phyloP scores from a whole-genome alignment of 1,140 invertebrate genomes.

The Brachionus calyciflorus region DNA sequence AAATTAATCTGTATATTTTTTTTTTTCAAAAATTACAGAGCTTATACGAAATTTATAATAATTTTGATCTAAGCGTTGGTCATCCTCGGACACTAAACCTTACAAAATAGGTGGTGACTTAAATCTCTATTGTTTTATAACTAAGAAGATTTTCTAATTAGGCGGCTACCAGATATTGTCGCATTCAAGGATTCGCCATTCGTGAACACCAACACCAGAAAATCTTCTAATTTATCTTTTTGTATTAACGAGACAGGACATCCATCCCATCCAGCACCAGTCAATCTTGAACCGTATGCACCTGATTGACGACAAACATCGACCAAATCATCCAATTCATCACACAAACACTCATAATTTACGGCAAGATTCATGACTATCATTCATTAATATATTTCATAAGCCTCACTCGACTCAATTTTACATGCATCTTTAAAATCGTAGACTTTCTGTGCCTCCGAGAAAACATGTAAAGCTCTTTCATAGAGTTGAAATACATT shows the following conservation, averaged over 20 bases:
- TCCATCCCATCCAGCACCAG: conserved; percentile 90
- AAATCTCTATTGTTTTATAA: no score
- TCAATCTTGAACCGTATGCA: conserved; percentile 79
- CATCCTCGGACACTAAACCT: no score
- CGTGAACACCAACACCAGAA: no score
- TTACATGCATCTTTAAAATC: conserved; percentile 71
- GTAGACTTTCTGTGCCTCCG: conserved; percentile 71
- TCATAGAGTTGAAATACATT: conserved; percentile 25
- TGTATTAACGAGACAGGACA: conserved; percentile 82
- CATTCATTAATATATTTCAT: conserved; percentile 73
- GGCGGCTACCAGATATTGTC: no score
- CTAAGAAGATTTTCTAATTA: no score
- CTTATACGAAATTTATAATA: no score
- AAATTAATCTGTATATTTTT: no score
- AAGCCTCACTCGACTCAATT: conserved; percentile 54
- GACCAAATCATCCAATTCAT: conserved; percentile 79
- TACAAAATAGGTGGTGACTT: no score
- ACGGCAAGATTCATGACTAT: conserved; percentile 79
- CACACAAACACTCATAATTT: conserved; percentile 89
- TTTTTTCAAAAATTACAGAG: no score
- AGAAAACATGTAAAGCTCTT: conserved; percentile 81
- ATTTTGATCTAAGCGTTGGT: no score
- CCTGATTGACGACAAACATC: conserved; percentile 70
- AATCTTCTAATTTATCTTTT: conserved; percentile 67
- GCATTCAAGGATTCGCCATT: no score